Conservation (phyloP, 2,113 vertebrate species). For the Rallus limicola region DNA sequence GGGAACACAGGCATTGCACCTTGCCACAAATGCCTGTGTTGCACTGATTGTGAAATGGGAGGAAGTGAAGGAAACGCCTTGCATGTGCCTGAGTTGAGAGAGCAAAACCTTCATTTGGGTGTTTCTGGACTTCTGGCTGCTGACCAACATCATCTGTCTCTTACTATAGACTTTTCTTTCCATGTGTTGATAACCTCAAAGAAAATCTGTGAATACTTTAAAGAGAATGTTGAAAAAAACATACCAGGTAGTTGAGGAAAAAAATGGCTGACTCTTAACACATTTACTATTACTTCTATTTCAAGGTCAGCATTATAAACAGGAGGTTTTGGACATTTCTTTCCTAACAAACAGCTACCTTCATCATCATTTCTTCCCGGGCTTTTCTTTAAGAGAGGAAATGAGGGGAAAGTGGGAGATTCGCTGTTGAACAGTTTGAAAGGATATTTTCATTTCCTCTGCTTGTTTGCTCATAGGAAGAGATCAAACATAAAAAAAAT, state of each 20-base stretch:
- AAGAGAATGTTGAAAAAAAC: background rate
- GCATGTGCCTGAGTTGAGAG: background rate
- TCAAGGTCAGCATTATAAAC: background rate
- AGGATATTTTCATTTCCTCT: background rate
- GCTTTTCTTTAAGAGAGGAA: background rate
- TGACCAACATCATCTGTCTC: background rate
- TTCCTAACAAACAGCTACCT: background rate
- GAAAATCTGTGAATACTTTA: background rate
- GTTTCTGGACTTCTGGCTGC: background rate
- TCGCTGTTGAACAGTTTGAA: background rate
- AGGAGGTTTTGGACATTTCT: background rate
- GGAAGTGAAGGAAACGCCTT: accelerated
- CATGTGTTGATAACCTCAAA: background rate
- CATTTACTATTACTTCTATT: background rate
- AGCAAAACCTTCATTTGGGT: background rate
- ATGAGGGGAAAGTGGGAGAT: background rate
- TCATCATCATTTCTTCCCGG: background rate
- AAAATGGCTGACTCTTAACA: background rate
- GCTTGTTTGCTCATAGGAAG: background rate
- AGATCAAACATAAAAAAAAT: background rate
- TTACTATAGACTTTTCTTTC: background rate
- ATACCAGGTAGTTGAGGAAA: background rate
- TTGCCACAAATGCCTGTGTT: background rate
- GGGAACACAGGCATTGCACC: background rate
- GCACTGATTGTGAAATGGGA: background rate